Base-by-base conservation (phyloP, 2,113 vertebrate genomes). In the Caloenas nicobarica region DNA sequence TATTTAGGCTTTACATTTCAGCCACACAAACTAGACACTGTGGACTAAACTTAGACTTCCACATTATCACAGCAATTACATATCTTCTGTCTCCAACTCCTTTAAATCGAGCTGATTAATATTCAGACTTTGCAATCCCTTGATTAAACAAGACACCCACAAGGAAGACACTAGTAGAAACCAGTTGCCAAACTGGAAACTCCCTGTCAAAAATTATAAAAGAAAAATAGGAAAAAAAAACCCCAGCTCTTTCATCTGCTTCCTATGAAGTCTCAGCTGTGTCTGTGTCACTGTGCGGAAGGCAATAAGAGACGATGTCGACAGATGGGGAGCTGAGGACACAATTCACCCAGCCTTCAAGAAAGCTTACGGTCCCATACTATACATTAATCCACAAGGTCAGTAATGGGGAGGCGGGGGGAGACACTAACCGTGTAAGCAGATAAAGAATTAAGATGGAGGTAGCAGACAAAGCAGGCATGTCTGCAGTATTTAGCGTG, bases 361-460 rank as follows among this genome's bases (percentile, higher is more conserved):
- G 96, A 96, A 97, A 97, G 97, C 97, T 97, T 97, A 97, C 77
- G 44, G 97, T 93, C 88, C 91, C 46, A 66, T 79, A 88, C 93
- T 96, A 96, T 94, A 96, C 93, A 96, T 97, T 97, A 97, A 97
- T 97, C 96, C 96, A 95, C 96, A 95, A 96, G 95, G 96, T 96
- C 95, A 97, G 92, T 85, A 95, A 86, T 93, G 92, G 93, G 88
- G 73, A 54, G 90, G 94, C 61, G 25, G 31, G 66, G 82, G 86
- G 69, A 91, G 89, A 65, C 95, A 78, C 82, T 19, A 83, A 78
- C 94, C 40, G 3, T 90, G 57, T 96, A 96, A 97, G 94, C 89
- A 96, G 95, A 96, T 96, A 96, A 97, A 92, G 94, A 95, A 95
- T 96, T 95, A 96, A 96, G 95, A 97, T 97, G 96, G 96, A 96